phyloP scores from a whole-genome alignment of 2,797 vertebrate genomes.

The Channallabes apus region DNA sequence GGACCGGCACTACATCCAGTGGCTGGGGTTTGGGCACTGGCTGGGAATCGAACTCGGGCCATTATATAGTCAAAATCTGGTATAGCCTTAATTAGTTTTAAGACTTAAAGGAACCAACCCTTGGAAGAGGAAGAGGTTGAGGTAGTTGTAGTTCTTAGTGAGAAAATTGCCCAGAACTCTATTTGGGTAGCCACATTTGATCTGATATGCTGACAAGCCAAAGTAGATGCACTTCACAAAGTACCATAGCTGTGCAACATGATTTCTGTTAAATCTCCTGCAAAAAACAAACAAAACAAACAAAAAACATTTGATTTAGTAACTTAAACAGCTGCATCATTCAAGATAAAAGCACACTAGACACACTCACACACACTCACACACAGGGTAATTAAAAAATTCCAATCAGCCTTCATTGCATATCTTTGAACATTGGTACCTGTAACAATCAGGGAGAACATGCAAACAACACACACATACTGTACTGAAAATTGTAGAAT shows the following conservation, averaged over 20 bases:
- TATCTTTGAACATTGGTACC: too few relatives aligned
- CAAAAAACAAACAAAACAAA: background rate
- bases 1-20: too few relatives aligned
- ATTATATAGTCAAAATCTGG: background rate
- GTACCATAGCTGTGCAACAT: conserved; percentile 74
- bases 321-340: background rate
- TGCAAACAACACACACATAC: too few relatives aligned
- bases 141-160: conserved; percentile 76
- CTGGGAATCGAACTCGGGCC: too few relatives aligned
- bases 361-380: too few relatives aligned
- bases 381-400: too few relatives aligned
- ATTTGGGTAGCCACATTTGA: conserved; percentile 74
- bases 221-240: conserved; percentile 77
- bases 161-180: conserved; percentile 74
- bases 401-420: too few relatives aligned
- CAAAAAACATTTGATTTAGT: background rate
- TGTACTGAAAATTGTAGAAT: background rate
- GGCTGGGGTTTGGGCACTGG: too few relatives aligned
- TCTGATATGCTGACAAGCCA: conserved; percentile 76
- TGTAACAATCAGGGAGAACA: too few relatives aligned
- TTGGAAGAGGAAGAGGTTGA: conserved; percentile 77
- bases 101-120: conserved; percentile 47
- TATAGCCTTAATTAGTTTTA: too few relatives aligned
- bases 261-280: conserved; percentile 76
- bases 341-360: too few relatives aligned